phyloP scores from a whole-genome alignment of 2,888 invertebrate genomes.

The Eucera pruinosa region DNA sequence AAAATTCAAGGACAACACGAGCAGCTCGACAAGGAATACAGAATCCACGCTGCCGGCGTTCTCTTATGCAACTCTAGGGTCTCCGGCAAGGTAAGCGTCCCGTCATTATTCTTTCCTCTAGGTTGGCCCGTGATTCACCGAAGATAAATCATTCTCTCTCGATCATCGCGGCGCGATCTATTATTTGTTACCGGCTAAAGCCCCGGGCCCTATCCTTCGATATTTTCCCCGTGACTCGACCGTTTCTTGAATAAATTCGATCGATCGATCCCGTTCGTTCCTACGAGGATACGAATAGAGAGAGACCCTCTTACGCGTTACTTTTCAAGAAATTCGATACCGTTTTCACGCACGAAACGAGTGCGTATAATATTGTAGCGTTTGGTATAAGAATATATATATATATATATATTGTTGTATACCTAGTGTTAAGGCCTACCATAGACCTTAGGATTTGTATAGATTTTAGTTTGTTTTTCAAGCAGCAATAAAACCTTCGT shows the following conservation, averaged over 20 bases:
- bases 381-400: too few species aligned
- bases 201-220: slow-evolving; percentile 12
- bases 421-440: too few species aligned
- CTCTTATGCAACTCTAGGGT: slow-evolving; percentile 87
- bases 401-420: too few species aligned
- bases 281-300: background rate
- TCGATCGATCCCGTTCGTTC: slow-evolving; percentile 20
- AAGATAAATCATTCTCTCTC: slow-evolving; percentile 63
- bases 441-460: too few species aligned
- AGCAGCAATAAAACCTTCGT: too few species aligned
- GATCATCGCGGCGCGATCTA: slow-evolving; percentile 58
- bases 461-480: too few species aligned
- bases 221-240: slow-evolving; percentile 43
- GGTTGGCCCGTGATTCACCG: slow-evolving; percentile 43
- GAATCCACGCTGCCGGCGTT: slow-evolving; percentile 88
- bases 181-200: slow-evolving; percentile 52
- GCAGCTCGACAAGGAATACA: slow-evolving; percentile 89
- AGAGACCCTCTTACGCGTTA: background rate
- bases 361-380: too few species aligned
- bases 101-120: slow-evolving; percentile 60
- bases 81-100: slow-evolving; percentile 86
- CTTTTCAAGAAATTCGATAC: slow-evolving; percentile 17
- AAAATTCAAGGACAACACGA: slow-evolving; percentile 90
- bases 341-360: too few species aligned
- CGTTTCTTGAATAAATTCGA: slow-evolving; percentile 48